Evolutionary conservation across 2,888 invertebrate genomes (phyloP).

Genomic region (Ormyrus pomaceus): DNA sequence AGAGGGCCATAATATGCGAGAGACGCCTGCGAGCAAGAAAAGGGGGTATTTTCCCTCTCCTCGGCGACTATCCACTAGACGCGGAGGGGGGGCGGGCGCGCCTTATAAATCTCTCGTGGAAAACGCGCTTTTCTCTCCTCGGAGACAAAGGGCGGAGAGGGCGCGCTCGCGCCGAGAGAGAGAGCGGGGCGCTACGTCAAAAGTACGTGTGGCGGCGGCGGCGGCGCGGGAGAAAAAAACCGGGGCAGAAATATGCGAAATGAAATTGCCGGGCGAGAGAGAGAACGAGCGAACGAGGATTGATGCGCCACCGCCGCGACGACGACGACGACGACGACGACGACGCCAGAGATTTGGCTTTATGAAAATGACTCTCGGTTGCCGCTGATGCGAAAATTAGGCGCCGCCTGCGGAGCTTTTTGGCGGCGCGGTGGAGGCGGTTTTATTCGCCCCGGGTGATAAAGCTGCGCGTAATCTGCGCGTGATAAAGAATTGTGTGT

Average conservation of each 20-base stretch:
- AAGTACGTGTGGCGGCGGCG: neutral
- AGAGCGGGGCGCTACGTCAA: neutral
- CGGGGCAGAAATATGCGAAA: slow-evolving; percentile 26
- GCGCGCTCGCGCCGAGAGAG: slow-evolving; percentile 28
- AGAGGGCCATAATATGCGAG: slow-evolving; percentile 50
- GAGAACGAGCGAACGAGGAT: neutral
- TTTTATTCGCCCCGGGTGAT: too few relatives aligned
- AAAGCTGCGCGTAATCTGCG: too few relatives aligned
- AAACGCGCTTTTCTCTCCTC: slow-evolving; percentile 17
- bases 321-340: neutral
- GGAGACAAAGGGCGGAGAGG: slow-evolving; percentile 35
- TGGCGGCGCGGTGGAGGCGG: too few relatives aligned
- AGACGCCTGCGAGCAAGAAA: neutral
- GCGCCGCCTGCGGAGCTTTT: too few relatives aligned
- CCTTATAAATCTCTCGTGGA: slow-evolving; percentile 54
- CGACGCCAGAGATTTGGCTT: slow-evolving; percentile 10
- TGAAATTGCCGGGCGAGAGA: slow-evolving; percentile 40
- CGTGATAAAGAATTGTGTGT: too few relatives aligned
- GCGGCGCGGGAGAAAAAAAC: slow-evolving; percentile 10
- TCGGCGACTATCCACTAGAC: neutral
- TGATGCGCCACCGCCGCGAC: neutral
- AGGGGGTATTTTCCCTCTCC: slow-evolving; percentile 3
- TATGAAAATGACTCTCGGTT: slow-evolving; percentile 15
- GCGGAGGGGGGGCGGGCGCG: slow-evolving; percentile 6
- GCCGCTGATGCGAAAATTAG: too few relatives aligned